Conservation (phyloP, 2,888 invertebrate genomes). For the Epinotia brunnichana region DNA sequence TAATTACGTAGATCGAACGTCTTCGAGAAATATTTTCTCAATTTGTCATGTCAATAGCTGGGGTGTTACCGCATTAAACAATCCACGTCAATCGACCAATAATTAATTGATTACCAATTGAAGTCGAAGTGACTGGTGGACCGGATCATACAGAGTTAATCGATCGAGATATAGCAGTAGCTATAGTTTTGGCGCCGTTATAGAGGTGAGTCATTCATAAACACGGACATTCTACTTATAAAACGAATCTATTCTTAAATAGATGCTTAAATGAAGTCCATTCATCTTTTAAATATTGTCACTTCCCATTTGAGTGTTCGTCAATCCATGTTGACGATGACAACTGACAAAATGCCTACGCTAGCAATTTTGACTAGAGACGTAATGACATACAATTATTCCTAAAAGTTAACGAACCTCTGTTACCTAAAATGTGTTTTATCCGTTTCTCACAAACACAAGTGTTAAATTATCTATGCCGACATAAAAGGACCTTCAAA, state of each 20-base stretch:
- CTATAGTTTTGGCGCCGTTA: too few species aligned
- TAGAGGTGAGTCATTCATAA: background rate
- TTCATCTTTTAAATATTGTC: background rate
- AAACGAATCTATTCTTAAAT: background rate
- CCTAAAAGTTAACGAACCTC: too few species aligned
- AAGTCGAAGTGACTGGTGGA: background rate
- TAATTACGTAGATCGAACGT: constrained; percentile 3
- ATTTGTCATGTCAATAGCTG: constrained; percentile 6
- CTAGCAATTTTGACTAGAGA: background rate
- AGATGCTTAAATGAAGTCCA: background rate
- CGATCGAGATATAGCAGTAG: too few species aligned
- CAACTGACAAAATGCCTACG: background rate
- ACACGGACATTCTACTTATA: constrained; percentile 8
- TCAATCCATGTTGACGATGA: background rate
- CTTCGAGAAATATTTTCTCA: background rate
- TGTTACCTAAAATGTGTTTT: too few species aligned
- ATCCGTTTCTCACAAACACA: too few species aligned
- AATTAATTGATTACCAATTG: background rate
- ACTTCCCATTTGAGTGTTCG: background rate
- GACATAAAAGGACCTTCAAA: too few species aligned
- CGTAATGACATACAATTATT: too few species aligned
- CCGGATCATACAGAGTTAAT: too few species aligned
- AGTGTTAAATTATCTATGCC: too few species aligned
- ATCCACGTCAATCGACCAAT: background rate
- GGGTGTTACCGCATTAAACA: background rate